Evolutionary conservation across 2,888 invertebrate genomes (phyloP).

Genomic region (Drosophila suboccidentalis): DNA sequence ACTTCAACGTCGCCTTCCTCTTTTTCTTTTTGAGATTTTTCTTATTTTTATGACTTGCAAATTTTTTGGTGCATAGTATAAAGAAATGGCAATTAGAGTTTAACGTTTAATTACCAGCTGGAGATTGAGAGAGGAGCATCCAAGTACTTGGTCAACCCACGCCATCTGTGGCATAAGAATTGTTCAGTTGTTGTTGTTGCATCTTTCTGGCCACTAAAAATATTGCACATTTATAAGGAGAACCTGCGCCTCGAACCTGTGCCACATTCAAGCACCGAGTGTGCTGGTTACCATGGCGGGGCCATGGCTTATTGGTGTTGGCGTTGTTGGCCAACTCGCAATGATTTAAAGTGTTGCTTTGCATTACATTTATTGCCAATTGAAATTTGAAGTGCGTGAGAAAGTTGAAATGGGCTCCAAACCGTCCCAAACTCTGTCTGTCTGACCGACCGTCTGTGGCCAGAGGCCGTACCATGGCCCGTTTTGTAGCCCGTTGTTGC

Average conservation of each 20-base stretch:
- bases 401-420: slow-evolving; percentile 81
- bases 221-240: background rate
- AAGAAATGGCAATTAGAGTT: slow-evolving; percentile 68
- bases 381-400: slow-evolving; percentile 85
- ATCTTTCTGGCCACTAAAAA: slow-evolving; percentile 15
- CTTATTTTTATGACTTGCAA: slow-evolving; percentile 61
- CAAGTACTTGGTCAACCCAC: slow-evolving; percentile 24
- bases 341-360: slow-evolving; percentile 85
- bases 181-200: slow-evolving; percentile 1
- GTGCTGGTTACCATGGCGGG: slow-evolving; percentile 37
- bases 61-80: slow-evolving; percentile 60
- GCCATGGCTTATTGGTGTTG: slow-evolving; percentile 72
- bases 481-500: slow-evolving; percentile 46
- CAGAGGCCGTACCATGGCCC: slow-evolving; percentile 60
- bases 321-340: slow-evolving; percentile 73
- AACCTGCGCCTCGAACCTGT: slow-evolving; percentile 42
- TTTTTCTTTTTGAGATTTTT: slow-evolving; percentile 7
- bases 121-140: slow-evolving; percentile 15
- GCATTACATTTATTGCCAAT: slow-evolving; percentile 85
- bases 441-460: slow-evolving; percentile 44
- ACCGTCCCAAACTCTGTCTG: slow-evolving; percentile 10
- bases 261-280: slow-evolving; percentile 24
- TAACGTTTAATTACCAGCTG: slow-evolving; percentile 66
- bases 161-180: slow-evolving; percentile 23
- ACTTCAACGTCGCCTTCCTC: slow-evolving; percentile 1